Evolutionary conservation across 2,797 vertebrate species (phyloP), one percentile per base, ranked within the genome.

Genomic region (Poecilia velifera): DNA sequence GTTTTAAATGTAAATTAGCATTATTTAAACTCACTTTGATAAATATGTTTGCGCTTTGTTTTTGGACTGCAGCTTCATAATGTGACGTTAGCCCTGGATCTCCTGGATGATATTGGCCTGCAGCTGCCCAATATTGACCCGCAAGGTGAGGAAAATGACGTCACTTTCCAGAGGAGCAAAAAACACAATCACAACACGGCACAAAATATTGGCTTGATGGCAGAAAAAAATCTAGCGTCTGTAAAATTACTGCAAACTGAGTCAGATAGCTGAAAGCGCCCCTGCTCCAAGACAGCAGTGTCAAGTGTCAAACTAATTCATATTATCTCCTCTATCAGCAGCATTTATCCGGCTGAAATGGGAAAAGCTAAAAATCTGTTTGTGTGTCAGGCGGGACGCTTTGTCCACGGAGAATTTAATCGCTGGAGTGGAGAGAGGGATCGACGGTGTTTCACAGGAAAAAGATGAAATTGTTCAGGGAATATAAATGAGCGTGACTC

Each of bases 21-120:
- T 59, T 46, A 20, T 70, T 75, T 59, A 45, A 76, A 31, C 1
- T 72, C 20, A 47, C 34, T 80, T 80, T 3, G 28, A 78, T n/a
- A 10, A 78, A 49, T 46, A 10, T 41, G 28, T 74, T 9, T 79
- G 25, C 68, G 36, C 75, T 28, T 80, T 1, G 86, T n/a, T 88
- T 88, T 71, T 78, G 41, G 46, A 66, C n/a, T 85, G 28, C 45
- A 99, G 98, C 87, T 98, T 34, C 97, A 97, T 86, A 99, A 99
- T 0, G 96, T 98, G 68, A 96, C 95, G 3, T 89, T 99, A 88
- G 98, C 97, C 0, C 80, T 99, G 93, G 96, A 97, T 45, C 87
- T 98, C 62, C 95, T 99, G 45, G 89, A 86, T 71, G 96, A 97
- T 8, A 89, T 46, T 49, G 96, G 90, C 22, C 85, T 97, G 66